Conservation (phyloP, 92 coral and sea anemone genomes). For the Zoanthus sansibaricus region DNA sequence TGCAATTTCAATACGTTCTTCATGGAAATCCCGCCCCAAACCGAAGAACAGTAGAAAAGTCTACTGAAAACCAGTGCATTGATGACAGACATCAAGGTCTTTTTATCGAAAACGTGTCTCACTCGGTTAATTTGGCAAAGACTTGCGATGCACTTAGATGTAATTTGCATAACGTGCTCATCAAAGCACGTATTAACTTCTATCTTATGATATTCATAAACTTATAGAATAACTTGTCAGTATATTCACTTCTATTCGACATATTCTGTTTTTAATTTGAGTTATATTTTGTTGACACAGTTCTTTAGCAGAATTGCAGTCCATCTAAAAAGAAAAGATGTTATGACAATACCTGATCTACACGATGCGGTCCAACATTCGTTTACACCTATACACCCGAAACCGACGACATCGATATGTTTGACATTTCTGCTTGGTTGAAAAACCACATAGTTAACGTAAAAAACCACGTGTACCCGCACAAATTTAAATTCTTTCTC, state of each 20-base stretch:
- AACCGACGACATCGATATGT: not conserved
- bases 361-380: not conserved
- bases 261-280: not conserved
- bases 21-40: no score
- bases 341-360: conserved; percentile 48
- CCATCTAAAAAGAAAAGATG: conserved; percentile 6
- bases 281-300: conserved; percentile 4
- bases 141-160: no score
- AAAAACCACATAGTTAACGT: not conserved
- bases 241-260: not conserved
- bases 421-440: conserved; percentile 3
- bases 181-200: no score
- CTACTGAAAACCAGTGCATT: no score
- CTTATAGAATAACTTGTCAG: not conserved
- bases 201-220: no score
- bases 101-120: no score
- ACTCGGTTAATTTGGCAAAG: no score
- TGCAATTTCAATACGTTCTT: no score
- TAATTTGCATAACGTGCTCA: no score
- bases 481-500: conserved; percentile 41
- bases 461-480: conserved; percentile 35
- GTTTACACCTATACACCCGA: conserved; percentile 31
- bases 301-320: conserved; percentile 58
- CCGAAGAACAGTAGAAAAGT: no score
- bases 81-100: no score